Evolutionary conservation across 2,113 vertebrate genomes (phyloP).

Genomic region (Indicator maculatus): DNA sequence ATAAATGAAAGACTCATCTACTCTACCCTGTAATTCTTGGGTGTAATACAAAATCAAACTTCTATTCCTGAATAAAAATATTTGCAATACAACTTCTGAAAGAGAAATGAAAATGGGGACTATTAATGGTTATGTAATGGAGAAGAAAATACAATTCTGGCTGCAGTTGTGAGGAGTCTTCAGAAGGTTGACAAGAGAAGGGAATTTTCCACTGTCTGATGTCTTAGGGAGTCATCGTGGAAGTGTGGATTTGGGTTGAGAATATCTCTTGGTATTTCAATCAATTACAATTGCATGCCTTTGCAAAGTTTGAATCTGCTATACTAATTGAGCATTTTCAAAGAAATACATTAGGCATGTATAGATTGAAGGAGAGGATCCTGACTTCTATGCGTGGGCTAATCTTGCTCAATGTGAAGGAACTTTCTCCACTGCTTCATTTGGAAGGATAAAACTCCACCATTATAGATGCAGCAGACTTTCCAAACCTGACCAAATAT

Average conservation of each 20-base stretch:
- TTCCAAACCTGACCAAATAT: slow-evolving; percentile 21
- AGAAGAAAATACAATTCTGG: neutral
- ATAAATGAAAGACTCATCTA: neutral
- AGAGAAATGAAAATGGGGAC: neutral
- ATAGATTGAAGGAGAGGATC: neutral
- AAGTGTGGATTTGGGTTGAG: neutral
- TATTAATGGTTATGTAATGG: neutral
- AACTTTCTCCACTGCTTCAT: neutral
- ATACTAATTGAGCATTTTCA: neutral
- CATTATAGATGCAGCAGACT: neutral
- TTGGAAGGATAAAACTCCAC: neutral
- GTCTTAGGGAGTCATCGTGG: neutral
- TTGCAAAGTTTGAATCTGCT: neutral
- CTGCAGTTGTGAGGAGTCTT: neutral
- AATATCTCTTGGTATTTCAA: neutral
- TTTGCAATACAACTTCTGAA: neutral
- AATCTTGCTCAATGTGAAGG: neutral
- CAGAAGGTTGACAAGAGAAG: neutral
- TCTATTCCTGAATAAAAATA: neutral
- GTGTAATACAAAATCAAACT: neutral
- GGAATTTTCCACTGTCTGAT: neutral
- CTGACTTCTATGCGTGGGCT: neutral
- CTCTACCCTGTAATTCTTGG: neutral
- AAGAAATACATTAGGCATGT: neutral
- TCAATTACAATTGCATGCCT: neutral